Percentiles rank a stretch among this genome's conserved stretches.
phyloP scores from a whole-genome alignment of 2,797 vertebrate species.

The Lagocephalus sceleratus region DNA sequence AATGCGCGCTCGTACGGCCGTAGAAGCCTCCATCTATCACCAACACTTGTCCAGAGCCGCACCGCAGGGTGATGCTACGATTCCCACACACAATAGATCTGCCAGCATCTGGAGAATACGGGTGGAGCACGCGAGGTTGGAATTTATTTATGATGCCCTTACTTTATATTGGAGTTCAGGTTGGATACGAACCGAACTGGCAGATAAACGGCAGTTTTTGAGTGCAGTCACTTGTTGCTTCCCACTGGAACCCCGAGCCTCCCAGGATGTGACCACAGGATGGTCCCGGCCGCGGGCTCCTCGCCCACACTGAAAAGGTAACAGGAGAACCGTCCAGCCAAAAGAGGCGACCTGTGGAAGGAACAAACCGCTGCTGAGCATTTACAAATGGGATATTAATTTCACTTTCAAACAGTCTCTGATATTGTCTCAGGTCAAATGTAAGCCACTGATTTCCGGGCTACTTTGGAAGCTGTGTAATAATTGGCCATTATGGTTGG shows the following conservation, averaged over 20 bases:
- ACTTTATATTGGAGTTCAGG: neutral
- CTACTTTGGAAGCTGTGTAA: no score
- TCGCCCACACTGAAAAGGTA: conserved; percentile 79
- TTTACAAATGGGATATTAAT: neutral
- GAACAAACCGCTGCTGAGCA: neutral
- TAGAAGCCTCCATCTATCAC: conserved; percentile 80
- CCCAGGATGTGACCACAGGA: conserved; percentile 77
- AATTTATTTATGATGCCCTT: neutral
- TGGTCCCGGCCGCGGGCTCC: conserved; percentile 41
- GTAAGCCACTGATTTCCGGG: no score
- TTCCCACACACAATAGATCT: conserved; percentile 76
- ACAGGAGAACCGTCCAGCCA: conserved; percentile 84
- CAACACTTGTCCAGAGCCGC: conserved; percentile 81
- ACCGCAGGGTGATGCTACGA: conserved; percentile 76
- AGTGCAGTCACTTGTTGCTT: conserved; percentile 74
- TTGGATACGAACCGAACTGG: conserved; percentile 79
- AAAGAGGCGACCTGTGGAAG: conserved; percentile 65
- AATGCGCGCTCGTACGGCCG: conserved; percentile 76
- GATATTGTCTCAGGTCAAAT: no score
- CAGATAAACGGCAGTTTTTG: conserved; percentile 80
- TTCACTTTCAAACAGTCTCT: no score
- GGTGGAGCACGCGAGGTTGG: neutral
- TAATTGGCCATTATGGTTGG: no score
- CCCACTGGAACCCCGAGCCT: conserved; percentile 77
- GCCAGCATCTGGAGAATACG: conserved; percentile 69